Evolutionary conservation across 2,888 invertebrate genomes (phyloP).

Genomic region (Lepidochrysops patricia): DNA sequence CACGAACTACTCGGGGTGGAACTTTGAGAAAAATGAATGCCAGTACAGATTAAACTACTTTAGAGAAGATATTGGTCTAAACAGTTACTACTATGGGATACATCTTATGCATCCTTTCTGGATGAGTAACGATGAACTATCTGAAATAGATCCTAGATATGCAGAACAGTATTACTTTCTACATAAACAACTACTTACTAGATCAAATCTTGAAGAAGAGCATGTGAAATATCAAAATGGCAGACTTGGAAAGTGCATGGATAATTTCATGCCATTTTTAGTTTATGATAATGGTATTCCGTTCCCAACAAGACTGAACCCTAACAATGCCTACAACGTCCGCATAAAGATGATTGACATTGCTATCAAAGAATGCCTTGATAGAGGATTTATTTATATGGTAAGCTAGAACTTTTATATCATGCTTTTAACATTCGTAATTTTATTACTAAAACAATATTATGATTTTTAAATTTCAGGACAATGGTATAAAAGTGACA

Average conservation of each 20-base stretch:
- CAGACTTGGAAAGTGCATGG: slow-evolving; percentile 28
- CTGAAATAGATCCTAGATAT: slow-evolving; percentile 44
- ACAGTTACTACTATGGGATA: slow-evolving; percentile 73
- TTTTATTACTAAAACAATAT: background rate
- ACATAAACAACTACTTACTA: slow-evolving; percentile 52
- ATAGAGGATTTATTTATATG: slow-evolving; percentile 52
- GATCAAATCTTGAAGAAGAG: slow-evolving; percentile 50
- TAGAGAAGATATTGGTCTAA: slow-evolving; percentile 77
- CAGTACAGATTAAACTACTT: slow-evolving; percentile 76
- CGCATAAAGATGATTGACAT: slow-evolving; percentile 49
- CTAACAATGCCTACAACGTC: slow-evolving; percentile 34
- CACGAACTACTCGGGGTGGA: slow-evolving; percentile 68
- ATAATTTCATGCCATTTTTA: slow-evolving; percentile 47
- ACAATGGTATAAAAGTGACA: slow-evolving; percentile 45
- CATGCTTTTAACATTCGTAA: background rate
- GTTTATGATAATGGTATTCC: slow-evolving; percentile 56
- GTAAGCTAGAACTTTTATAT: slow-evolving; percentile 31
- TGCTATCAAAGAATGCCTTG: slow-evolving; percentile 53
- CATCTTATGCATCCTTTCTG: slow-evolving; percentile 75
- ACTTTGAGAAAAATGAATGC: slow-evolving; percentile 53
- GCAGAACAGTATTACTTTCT: slow-evolving; percentile 54
- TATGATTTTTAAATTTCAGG: slow-evolving; percentile 32
- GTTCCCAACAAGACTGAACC: slow-evolving; percentile 46
- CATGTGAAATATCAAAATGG: slow-evolving; percentile 32
- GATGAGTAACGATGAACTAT: slow-evolving; percentile 66